Evolutionary conservation across 2,113 vertebrate genomes (phyloP), one percentile per base, ranked within the genome.

Genomic region (Tragulus kanchil): DNA sequence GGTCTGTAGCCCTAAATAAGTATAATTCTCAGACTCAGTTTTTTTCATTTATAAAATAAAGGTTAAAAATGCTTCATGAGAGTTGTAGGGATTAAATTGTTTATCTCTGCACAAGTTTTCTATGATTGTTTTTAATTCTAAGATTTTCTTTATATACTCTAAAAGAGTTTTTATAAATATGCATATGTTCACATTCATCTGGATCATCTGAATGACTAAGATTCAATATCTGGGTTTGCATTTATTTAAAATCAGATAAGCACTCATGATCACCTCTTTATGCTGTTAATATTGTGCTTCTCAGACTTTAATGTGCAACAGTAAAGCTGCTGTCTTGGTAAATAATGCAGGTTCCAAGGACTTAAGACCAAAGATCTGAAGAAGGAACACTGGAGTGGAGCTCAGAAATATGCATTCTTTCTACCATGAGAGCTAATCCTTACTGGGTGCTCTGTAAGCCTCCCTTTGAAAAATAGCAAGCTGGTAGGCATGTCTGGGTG

Each of bases 1-100:
- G 23, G 15, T 85, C 17, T 75, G 3, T 62, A 82, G 42, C 31
- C 16, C 28, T 31, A 82, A 61, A 1, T 15, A 73, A 71, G 1
- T 62, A 16, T 19, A 62, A 88, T 79, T 61, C 61, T 90, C n/a
- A 77, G 45, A 0, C 6, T 93, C 26, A 67, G 17, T 23, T 58
- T 88, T 75, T 81, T 50, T 89, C 26, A 59, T 71, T 81, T 58
- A 28, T 90, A 67, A 67, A 67, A 85, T 59, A 50, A 94, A 67
- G 13, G 0, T 67, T 85, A 61, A 85, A 87, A 89, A 56, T 86
- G 36, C 12, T 36, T 95, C 3, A 14, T 25, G 73, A 21, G 52
- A 67, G 31, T 62, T 67, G 9, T 82, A 64, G 83, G 48, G 25
- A 71, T 87, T 92, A 94, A 86, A 45, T 94, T 16, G 0, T 1